Conservation (phyloP, 2,797 vertebrate species). For the Melanotaenia maccullochi region DNA sequence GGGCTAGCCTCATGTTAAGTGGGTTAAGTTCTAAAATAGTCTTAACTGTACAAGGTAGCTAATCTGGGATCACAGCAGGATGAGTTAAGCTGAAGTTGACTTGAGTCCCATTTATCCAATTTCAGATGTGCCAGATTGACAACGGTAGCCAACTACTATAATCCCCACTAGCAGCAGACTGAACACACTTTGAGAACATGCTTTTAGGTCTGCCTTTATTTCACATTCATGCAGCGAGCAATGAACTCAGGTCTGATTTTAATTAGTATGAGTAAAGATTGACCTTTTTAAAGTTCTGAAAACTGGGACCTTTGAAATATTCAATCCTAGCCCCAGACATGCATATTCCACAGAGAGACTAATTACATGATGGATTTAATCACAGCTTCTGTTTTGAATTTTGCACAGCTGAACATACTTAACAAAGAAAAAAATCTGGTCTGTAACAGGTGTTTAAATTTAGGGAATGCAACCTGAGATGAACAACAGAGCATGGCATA, state of each 20-base stretch:
- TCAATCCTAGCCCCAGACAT: too few species aligned
- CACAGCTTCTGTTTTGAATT: too few species aligned
- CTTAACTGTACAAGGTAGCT: constrained; percentile 66
- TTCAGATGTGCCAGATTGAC: constrained; percentile 57
- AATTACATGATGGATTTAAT: too few species aligned
- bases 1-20: constrained; percentile 57
- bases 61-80: constrained; percentile 68
- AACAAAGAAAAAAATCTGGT: too few species aligned
- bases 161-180: constrained; percentile 15
- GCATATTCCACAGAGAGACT: too few species aligned
- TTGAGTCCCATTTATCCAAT: constrained; percentile 60
- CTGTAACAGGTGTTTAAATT: too few species aligned
- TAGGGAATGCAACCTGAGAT: too few species aligned
- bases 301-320: too few species aligned
- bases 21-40: constrained; percentile 64
- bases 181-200: background rate
- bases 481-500: too few species aligned
- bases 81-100: constrained; percentile 47
- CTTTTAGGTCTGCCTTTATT: constrained; percentile 5
- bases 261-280: constrained; percentile 31
- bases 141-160: constrained; percentile 42
- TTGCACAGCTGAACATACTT: too few species aligned
- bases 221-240: background rate
- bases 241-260: background rate
- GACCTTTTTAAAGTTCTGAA: background rate